Evolutionary conservation across 2,113 vertebrate genomes (phyloP), one percentile per base, ranked within the genome.

Genomic region (Fulmarus glacialis): DNA sequence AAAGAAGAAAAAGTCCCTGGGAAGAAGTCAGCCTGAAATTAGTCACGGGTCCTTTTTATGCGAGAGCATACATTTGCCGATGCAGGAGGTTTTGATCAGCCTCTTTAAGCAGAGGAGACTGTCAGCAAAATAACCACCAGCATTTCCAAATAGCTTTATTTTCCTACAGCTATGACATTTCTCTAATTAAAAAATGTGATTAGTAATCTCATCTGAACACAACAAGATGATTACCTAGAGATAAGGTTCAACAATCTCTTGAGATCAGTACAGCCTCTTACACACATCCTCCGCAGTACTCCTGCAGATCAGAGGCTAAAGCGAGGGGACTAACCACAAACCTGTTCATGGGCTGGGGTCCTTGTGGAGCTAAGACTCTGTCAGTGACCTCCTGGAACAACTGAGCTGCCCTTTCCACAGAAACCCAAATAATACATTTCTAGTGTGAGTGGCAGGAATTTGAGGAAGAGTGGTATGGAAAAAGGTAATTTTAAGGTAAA

Each of bases 181-280:
- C 71, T 83, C 82, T 81, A 91, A 96, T 87, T 91, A 66, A 84
- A 94, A 87, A 11, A 82, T 20, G 38, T 50, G 80, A 96, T 89
- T 81, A 83, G 68, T 60, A 84, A 87, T 84, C 75, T 83, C 29
- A 81, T 70, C 50, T 50, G 42, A 94, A 70, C 68, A 89, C 80
- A 90, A 81, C 22, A 90, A 72, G 43, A 75, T 20, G 9, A 95
- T 71, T 86, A 94, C 56, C 79, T 68, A 71, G 47, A 90, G 66
- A 92, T 90, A 88, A 88, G n/a, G 63, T 86, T 83, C 43, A 95
- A 20, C 27, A 75, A 86, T 77, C 85, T 86, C 82, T 38, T 40
- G 34, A 86, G 40, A 80, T 70, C 36, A 64, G 58, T 17, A 43
- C 1, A 9, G 78, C 13, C 56, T 90, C 56, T 86, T 30, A 79